Percentiles rank a stretch among this genome's conserved stretches.
These are phyloP conservation scores for Aphidius gifuensis DNA, from an alignment of 1,140 invertebrate genomes.

Conservation along the genomic window DNA sequence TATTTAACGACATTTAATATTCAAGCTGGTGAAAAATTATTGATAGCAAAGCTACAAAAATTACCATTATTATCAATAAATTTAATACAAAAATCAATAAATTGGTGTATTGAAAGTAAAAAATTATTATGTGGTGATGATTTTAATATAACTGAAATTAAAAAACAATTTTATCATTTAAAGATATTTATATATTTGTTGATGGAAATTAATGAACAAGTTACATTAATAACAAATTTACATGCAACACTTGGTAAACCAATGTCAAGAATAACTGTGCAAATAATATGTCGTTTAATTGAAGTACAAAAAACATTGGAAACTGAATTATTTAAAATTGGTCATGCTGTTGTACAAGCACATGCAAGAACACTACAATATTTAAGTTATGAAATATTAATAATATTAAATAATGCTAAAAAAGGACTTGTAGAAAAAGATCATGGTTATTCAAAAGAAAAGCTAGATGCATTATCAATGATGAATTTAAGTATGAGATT, in stretches of 20 bases:
- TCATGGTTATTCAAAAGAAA: constrained; percentile 61
- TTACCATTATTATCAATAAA: constrained; percentile 31
- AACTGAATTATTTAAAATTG: constrained; percentile 56
- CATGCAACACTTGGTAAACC: constrained; percentile 73
- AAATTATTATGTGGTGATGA: constrained; percentile 33
- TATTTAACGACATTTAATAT: constrained; percentile 24
- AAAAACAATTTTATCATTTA: constrained; percentile 60
- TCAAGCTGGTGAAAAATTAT: constrained; percentile 44
- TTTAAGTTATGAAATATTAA: constrained; percentile 58
- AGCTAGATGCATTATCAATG: constrained; percentile 64
- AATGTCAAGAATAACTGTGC: constrained; percentile 73
- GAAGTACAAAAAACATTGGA: constrained; percentile 80
- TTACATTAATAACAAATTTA: constrained; percentile 74
- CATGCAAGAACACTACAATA: constrained; percentile 62
- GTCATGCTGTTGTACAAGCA: constrained; percentile 43
- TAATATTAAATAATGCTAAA: constrained; percentile 56
- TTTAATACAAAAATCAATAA: constrained; percentile 37
- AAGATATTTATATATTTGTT: constrained; percentile 65
- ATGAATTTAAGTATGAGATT: constrained; percentile 62
- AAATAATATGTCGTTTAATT: constrained; percentile 74
- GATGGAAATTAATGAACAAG: constrained; percentile 61
- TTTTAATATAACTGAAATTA: constrained; percentile 63
- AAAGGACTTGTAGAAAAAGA: constrained; percentile 56
- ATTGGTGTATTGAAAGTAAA: constrained; percentile 45
- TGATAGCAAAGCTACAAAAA: constrained; percentile 36